These are phyloP conservation scores for Cartodere bifasciata DNA, from an alignment of 2,888 invertebrate genomes.

Conservation along the genomic window DNA sequence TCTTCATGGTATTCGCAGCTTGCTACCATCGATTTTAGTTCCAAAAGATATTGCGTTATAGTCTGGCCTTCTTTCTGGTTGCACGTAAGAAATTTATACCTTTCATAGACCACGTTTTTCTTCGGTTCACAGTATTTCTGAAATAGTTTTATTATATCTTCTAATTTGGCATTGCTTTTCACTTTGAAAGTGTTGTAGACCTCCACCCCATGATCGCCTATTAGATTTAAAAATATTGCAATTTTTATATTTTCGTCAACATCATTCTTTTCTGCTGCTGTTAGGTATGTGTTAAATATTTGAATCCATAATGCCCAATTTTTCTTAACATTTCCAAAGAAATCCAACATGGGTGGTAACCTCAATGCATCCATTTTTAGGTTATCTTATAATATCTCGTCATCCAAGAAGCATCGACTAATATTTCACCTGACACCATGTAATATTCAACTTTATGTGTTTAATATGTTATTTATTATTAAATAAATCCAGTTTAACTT, in stretches of 20 bases:
- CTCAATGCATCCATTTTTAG: conserved; percentile 4
- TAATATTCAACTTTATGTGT: too few relatives aligned
- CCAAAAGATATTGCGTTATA: conserved; percentile 3
- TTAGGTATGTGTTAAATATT: neutral
- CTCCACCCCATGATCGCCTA: conserved; percentile 6
- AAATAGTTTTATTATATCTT: conserved; percentile 5
- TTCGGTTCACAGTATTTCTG: conserved; percentile 6
- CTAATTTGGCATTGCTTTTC: conserved; percentile 1
- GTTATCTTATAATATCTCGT: neutral
- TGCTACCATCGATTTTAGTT: neutral
- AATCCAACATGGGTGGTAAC: conserved; percentile 2
- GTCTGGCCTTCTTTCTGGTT: conserved; percentile 4
- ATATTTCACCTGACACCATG: conserved; percentile 1
- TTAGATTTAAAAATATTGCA: conserved; percentile 6
- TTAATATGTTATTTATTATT: too few relatives aligned
- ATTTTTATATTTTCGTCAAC: conserved; percentile 3
- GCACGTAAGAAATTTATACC: conserved; percentile 5
- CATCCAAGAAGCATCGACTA: neutral
- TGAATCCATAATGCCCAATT: conserved; percentile 1
- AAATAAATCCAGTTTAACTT: too few relatives aligned
- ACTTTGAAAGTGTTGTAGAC: conserved; percentile 8
- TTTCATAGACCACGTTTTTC: conserved; percentile 6
- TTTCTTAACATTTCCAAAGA: neutral
- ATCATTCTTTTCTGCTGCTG: conserved; percentile 1
- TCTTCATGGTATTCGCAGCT: conserved; percentile 2